phyloP scores from a whole-genome alignment of 2,113 vertebrate genomes.

The Felis chaus region DNA sequence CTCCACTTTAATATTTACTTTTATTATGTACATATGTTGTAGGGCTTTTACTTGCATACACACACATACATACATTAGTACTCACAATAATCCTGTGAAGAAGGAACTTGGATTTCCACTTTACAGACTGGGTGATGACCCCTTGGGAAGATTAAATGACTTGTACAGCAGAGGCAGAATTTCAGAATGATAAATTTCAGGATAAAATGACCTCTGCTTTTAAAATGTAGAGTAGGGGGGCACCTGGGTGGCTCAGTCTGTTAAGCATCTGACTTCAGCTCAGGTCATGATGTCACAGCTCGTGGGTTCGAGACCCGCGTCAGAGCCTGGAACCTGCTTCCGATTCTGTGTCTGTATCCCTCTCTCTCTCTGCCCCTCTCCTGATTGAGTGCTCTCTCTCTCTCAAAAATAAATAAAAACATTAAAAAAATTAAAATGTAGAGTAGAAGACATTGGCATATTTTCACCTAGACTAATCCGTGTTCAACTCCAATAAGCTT shows the following conservation, averaged over 20 bases:
- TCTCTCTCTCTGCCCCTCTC: no score
- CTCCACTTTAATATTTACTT: not conserved
- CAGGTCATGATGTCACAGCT: no score
- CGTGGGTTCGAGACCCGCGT: accelerated
- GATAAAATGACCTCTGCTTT: not conserved
- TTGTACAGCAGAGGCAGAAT: not conserved
- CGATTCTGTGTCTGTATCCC: no score
- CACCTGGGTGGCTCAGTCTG: no score
- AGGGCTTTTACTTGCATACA: not conserved
- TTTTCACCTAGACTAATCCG: not conserved
- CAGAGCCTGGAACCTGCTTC: no score
- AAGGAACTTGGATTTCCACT: not conserved
- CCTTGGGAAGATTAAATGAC: not conserved
- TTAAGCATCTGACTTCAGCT: no score
- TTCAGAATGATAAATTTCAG: not conserved
- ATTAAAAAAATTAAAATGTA: not conserved
- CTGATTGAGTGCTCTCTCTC: no score
- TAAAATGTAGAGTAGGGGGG: not conserved
- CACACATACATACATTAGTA: not conserved
- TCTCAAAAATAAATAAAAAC: no score
- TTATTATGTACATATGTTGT: not conserved
- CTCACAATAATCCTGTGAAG: not conserved
- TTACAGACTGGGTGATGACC: not conserved
- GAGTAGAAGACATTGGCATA: not conserved
- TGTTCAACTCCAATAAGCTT: not conserved